These are phyloP conservation scores for Lampris megalopsis DNA, from an alignment of 2,113 vertebrate species.

Conservation along the genomic window DNA sequence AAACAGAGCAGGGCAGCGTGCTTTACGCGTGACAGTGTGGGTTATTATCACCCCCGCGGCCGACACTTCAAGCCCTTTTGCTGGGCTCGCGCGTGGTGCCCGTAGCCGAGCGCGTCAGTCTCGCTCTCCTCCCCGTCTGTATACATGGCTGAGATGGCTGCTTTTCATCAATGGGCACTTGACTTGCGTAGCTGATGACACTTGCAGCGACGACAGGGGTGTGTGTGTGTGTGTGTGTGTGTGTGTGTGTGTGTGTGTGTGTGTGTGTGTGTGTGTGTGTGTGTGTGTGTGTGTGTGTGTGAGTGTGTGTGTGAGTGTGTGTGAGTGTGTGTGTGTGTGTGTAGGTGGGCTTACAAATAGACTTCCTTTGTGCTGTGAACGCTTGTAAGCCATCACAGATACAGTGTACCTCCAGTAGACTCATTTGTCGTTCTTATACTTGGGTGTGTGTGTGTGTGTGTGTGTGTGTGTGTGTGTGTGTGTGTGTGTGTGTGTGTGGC, in stretches of 20 bases:
- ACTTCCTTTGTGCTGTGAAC: constrained; percentile 50
- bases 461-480: too few relatives aligned
- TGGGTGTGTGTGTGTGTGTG: too few relatives aligned
- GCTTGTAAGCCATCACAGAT: constrained; percentile 3
- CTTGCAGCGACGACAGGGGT: constrained; percentile 53
- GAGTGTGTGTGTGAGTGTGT: too few relatives aligned
- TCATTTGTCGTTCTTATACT: too few relatives aligned
- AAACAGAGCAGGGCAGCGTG: constrained; percentile 48
- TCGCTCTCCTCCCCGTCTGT: too few relatives aligned
- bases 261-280: too few relatives aligned
- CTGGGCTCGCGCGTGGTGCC: too few relatives aligned
- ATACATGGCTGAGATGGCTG: constrained; percentile 2
- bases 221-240: constrained; percentile 29
- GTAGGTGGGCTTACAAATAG: constrained; percentile 52
- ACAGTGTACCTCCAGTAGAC: neutral
- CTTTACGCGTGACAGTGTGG: neutral
- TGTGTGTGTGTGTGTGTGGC: too few relatives aligned
- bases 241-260: too few relatives aligned
- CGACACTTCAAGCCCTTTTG: too few relatives aligned
- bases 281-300: too few relatives aligned
- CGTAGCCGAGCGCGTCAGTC: too few relatives aligned
- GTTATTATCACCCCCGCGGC: neutral
- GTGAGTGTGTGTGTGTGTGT: neutral
- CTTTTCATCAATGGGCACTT: constrained; percentile 61
- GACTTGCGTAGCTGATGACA: constrained; percentile 67